Evolutionary conservation across 2,797 vertebrate species (phyloP).

Genomic region (Darevskia mixta): DNA sequence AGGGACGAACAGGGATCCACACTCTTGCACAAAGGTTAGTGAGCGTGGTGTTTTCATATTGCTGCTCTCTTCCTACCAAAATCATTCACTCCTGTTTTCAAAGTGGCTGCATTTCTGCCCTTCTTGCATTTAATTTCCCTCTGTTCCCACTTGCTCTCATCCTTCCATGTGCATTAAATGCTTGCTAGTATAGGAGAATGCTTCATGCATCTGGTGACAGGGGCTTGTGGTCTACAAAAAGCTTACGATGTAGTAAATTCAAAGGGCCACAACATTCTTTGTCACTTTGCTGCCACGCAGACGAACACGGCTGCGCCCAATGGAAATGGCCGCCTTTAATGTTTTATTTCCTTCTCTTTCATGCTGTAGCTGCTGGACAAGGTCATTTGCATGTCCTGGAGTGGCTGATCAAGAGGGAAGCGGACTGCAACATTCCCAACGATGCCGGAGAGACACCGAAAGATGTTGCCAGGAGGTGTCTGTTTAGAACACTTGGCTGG

Average conservation of each 20-base stretch:
- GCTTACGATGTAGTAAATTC: background rate
- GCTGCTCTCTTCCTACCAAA: conserved; percentile 35
- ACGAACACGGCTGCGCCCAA: no score
- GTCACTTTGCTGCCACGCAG: no score
- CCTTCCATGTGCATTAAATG: background rate
- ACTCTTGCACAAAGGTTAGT: conserved; percentile 83
- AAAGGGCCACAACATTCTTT: background rate
- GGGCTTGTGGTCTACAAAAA: background rate
- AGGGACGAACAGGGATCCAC: conserved; percentile 80
- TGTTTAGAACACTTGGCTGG: background rate
- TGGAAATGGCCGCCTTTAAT: background rate
- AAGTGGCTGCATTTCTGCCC: conserved; percentile 29
- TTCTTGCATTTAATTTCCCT: background rate
- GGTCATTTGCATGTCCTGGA: conserved; percentile 81
- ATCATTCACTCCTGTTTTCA: conserved; percentile 54
- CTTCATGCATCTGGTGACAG: background rate
- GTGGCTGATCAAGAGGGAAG: conserved; percentile 84
- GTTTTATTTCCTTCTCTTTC: conserved; percentile 26
- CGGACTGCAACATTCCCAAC: conserved; percentile 78
- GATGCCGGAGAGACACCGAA: conserved; percentile 81
- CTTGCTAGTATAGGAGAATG: background rate
- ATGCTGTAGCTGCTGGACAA: conserved; percentile 79
- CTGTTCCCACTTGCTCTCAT: no score
- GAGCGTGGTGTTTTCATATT: conserved; percentile 38
- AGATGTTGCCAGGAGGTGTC: conserved; percentile 84